A percentile compares a stretch with the other conserved stretches of the same genome.
Evolutionary conservation across 2,888 invertebrate species (phyloP).

Genomic region (Papilio demoleus): DNA sequence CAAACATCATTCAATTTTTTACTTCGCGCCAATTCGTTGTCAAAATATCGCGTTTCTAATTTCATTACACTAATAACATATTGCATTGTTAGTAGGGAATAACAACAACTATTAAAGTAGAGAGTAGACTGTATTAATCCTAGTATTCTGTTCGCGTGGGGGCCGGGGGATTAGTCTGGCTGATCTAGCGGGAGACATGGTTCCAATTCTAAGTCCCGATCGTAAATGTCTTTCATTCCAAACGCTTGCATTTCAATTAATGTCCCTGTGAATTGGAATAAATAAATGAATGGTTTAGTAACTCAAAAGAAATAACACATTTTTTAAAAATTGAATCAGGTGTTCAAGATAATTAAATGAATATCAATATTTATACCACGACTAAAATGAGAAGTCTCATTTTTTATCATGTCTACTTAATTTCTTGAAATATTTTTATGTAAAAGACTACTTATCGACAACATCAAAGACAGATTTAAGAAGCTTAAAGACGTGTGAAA

Average conservation of each 20-base stretch:
- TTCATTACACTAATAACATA: background rate
- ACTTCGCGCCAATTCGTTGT: too few species aligned
- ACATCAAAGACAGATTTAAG: background rate
- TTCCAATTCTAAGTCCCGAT: slow-evolving; percentile 22
- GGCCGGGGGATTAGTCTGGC: slow-evolving; percentile 34
- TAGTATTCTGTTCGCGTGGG: slow-evolving; percentile 33
- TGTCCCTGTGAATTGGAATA: background rate
- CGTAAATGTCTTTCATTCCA: slow-evolving; percentile 15
- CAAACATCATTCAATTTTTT: too few species aligned
- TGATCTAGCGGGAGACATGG: slow-evolving; percentile 30
- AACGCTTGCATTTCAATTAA: background rate
- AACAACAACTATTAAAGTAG: background rate
- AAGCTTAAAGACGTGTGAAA: slow-evolving; percentile 7
- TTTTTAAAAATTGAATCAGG: too few species aligned
- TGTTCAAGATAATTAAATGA: too few species aligned
- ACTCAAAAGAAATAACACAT: too few species aligned
- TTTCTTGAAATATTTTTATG: background rate
- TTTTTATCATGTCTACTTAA: background rate
- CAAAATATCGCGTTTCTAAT: background rate
- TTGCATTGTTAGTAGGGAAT: background rate
- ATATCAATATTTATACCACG: too few species aligned
- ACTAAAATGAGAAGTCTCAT: too few species aligned
- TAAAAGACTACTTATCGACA: background rate
- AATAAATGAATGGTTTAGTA: background rate
- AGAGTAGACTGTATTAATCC: slow-evolving; percentile 23